phyloP scores from a whole-genome alignment of 2,113 vertebrate genomes.

The Pollachius pollachius region DNA sequence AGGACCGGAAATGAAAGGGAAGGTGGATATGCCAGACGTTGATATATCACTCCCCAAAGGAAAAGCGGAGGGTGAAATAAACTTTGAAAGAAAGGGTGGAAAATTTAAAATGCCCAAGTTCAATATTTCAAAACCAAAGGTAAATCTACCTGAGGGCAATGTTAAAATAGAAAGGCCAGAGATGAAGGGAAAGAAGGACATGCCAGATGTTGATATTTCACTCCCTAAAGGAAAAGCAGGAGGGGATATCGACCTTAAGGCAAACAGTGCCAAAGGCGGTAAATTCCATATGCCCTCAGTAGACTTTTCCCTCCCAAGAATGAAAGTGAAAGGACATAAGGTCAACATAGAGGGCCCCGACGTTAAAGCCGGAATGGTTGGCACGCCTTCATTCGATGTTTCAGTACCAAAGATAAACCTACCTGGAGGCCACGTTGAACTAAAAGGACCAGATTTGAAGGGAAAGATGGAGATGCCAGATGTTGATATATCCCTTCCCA shows the following conservation, averaged over 20 bases:
- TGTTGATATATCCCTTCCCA: constrained; percentile 45
- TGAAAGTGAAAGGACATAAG: constrained; percentile 41
- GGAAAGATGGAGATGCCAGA: constrained; percentile 47
- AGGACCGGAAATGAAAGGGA: constrained; percentile 39
- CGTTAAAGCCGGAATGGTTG: constrained; percentile 35
- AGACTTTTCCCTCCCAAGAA: constrained; percentile 58
- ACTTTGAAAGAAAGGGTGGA: constrained; percentile 26
- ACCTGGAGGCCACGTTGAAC: constrained; percentile 20
- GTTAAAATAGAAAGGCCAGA: constrained; percentile 22
- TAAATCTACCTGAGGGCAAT: constrained; percentile 25
- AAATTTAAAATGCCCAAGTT: constrained; percentile 49
- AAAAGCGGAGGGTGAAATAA: constrained; percentile 22
- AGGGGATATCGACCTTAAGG: constrained; percentile 29
- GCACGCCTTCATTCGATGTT: constrained; percentile 42
- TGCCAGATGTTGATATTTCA: constrained; percentile 46
- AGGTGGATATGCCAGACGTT: constrained; percentile 43
- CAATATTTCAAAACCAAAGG: constrained; percentile 50
- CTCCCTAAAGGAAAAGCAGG: constrained; percentile 49
- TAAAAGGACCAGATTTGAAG: constrained; percentile 36
- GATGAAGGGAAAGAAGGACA: constrained; percentile 34
- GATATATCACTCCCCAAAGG: constrained; percentile 47
- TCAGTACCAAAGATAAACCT: constrained; percentile 48
- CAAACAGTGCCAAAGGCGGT: constrained; percentile 28
- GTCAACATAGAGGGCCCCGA: constrained; percentile 20
- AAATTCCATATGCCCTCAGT: constrained; percentile 31